Conservation (phyloP, 2,113 vertebrate genomes). For the Nannobrachium achirus region DNA sequence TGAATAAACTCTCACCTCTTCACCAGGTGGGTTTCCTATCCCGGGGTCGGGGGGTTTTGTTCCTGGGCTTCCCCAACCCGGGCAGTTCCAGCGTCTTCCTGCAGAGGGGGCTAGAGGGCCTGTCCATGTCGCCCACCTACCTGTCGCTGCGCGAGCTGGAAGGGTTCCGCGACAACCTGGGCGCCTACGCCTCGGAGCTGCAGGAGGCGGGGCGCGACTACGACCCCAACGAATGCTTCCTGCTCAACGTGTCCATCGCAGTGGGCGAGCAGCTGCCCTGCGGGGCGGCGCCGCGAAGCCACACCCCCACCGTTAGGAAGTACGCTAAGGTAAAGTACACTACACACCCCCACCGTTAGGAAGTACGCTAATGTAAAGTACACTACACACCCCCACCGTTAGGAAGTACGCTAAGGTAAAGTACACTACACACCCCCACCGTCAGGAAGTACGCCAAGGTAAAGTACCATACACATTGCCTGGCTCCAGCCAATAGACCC, state of each 20-base stretch:
- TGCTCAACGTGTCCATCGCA: conserved; percentile 97
- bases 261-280: conserved; percentile 89
- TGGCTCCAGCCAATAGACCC: no score
- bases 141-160: conserved; percentile 94
- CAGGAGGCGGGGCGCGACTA: conserved; percentile 92
- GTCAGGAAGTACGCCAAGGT: no score
- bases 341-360: no score
- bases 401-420: conserved; percentile 98
- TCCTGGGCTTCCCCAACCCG: conserved; percentile 93
- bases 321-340: conserved; percentile 98
- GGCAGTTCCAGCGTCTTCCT: conserved; percentile 92
- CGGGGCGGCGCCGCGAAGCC: conserved; percentile 83
- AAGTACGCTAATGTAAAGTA: no score
- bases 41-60: conserved; percentile 93
- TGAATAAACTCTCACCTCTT: no score
- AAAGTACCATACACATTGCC: no score
- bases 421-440: no score
- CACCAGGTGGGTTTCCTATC: conserved; percentile 88
- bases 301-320: conserved; percentile 93
- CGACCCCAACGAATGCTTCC: conserved; percentile 96
- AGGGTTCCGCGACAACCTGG: conserved; percentile 90
- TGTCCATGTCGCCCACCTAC: conserved; percentile 95
- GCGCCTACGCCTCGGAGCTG: conserved; percentile 91
- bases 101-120: conserved; percentile 90
- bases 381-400: conserved; percentile 91